Evolutionary conservation across 2,888 invertebrate species (phyloP), one percentile per base, ranked within the genome.

Genomic region (Drosophila stalkeri): DNA sequence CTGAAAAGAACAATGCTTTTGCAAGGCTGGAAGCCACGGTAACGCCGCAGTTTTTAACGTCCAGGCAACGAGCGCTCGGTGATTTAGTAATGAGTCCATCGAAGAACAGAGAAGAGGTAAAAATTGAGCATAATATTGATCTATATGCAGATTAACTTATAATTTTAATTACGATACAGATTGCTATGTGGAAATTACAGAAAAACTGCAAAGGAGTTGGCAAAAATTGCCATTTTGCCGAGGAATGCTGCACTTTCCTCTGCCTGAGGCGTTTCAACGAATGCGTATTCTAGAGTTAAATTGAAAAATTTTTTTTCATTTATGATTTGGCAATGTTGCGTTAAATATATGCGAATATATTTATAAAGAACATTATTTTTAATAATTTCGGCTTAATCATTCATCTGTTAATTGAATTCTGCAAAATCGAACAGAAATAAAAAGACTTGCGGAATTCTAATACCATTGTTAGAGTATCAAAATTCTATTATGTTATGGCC

Each of bases 11-110:
- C 1, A 7, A n/a, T 3, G 11, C 39, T n/a, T n/a, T 62, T 44
- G 12, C 20, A 1, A 39, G 20, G 8, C n/a, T 62, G 7, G 37
- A 63, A 9, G 14, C 47, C 20, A 9, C 0, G 16, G 7, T 33
- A 8, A 47, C 16, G 2, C 33, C 47, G n/a, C n/a, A 37, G 14
- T 11, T 8, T 14, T 0, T 23, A 11, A 3, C 18, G n/a, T 20
- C n/a, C 8, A 39, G 64, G 20, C 64, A 49, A 2, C 49, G 33
- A 11, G 14, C 33, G 20, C 31, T 64, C 31, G 39, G 46, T 4
- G 64, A 64, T 16, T 64, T 64, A 18, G 47, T 64, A 1, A 64
- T 64, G 64, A 49, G 33, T 49, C 64, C 64, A 1, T 64, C 47
- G 6, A 11, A 33, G 39, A 64, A 5, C 12, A 11, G 3, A 1